phyloP scores from a whole-genome alignment of 2,797 vertebrate species.

The Todus mexicanus region DNA sequence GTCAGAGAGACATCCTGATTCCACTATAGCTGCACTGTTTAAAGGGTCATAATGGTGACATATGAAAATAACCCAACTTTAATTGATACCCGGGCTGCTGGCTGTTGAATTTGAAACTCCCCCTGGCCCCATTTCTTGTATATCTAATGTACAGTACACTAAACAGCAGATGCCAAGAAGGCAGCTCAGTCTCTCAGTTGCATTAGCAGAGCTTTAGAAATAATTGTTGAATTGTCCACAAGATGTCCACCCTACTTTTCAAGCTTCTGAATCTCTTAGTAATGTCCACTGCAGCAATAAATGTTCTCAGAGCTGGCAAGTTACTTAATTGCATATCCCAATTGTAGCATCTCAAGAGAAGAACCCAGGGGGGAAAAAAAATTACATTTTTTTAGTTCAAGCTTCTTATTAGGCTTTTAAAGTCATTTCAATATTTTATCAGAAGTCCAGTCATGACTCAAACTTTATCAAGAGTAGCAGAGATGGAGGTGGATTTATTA shows the following conservation, averaged over 20 bases:
- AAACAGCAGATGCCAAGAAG: conserved; percentile 33
- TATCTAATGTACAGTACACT: conserved; percentile 22
- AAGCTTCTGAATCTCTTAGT: not conserved
- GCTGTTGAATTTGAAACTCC: conserved; percentile 34
- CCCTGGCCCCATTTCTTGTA: conserved; percentile 40
- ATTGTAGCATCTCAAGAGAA: not conserved
- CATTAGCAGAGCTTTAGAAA: conserved; percentile 18
- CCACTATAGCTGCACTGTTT: conserved; percentile 9
- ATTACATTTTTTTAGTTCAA: not conserved
- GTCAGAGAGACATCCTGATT: conserved; percentile 58
- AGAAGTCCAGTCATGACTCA: conserved; percentile 15
- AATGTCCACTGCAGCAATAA: not conserved
- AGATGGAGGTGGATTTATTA: not conserved
- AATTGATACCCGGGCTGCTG: conserved; percentile 58
- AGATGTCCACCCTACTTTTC: conserved; percentile 14
- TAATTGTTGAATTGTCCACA: conserved; percentile 3
- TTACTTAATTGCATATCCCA: not conserved
- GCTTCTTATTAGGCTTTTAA: not conserved
- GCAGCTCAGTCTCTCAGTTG: not conserved
- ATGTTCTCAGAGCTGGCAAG: not conserved
- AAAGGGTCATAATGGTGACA: conserved; percentile 43
- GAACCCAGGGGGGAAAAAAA: not conserved
- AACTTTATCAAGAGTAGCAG: not conserved
- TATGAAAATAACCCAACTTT: conserved; percentile 53
- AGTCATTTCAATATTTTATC: not conserved